These are phyloP conservation scores for Tyrannus savana DNA, from an alignment of 2,113 vertebrate genomes.

Conservation along the genomic window DNA sequence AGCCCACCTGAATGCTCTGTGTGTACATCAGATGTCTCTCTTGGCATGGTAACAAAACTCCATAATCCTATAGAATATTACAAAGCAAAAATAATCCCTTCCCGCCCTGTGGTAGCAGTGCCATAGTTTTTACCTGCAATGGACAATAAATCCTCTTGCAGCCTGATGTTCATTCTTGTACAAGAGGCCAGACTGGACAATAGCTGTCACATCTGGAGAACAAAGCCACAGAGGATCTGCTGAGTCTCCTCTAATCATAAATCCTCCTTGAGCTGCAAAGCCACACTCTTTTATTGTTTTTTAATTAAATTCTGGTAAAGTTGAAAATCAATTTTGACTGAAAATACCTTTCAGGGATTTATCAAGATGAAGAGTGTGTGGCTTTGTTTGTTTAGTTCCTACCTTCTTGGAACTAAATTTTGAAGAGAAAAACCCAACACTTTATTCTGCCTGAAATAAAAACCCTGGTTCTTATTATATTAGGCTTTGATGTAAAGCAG, in stretches of 20 bases:
- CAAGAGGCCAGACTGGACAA: not conserved
- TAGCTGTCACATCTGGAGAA: not conserved
- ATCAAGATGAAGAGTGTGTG: not conserved
- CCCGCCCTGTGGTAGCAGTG: not conserved
- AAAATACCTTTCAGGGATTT: not conserved
- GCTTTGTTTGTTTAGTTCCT: not conserved
- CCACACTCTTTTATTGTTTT: not conserved
- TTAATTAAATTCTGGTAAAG: not conserved
- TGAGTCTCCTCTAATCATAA: not conserved
- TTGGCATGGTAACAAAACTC: not conserved
- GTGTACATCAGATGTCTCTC: not conserved
- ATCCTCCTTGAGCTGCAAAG: not conserved
- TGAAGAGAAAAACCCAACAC: not conserved
- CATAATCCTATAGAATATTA: not conserved
- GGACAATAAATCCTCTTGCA: not conserved
- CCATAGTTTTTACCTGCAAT: not conserved
- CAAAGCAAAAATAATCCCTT: not conserved
- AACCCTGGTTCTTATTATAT: not conserved
- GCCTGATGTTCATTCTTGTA: not conserved
- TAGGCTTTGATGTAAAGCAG: not conserved
- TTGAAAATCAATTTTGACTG: not conserved
- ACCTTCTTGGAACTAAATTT: not conserved
- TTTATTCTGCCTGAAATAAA: not conserved
- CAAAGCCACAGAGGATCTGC: not conserved
- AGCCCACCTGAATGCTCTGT: not conserved